Evolutionary conservation across 2,888 invertebrate species (phyloP), one percentile per base, ranked within the genome.

Genomic region (Caenorhabditis macrosperma): DNA sequence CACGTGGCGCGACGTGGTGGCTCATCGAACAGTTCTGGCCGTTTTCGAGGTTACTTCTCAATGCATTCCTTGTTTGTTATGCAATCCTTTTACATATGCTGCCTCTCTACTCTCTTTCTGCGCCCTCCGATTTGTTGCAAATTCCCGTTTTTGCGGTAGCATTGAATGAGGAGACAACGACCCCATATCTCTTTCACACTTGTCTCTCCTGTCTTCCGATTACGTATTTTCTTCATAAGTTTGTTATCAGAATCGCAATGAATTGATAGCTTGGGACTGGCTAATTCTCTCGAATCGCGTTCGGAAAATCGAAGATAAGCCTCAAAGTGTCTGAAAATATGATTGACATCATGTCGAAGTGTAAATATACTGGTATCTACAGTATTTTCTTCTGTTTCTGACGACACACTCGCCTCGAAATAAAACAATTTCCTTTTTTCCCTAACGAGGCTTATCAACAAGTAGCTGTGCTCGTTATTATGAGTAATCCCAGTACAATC

Each of bases 31-130:
- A 41, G 17, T 55, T 20, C 33, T 35, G 6, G 41, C 3, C 35
- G 22, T n/a, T n/a, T n/a, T n/a, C n/a, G n/a, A n/a, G 48, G 54
- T 30, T 54, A 59, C 59, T 59, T 28, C 26, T 2, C 26, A 59
- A 59, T 59, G 59, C 59, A 59, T 59, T 44, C 59, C 59, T 59
- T 59, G 59, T 59, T 59, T 59, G 59, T 59, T 59, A 59, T 59
- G 41, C 59, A 59, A 59, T 59, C 22, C 44, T 44, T 35, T n/a
- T n/a, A n/a, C n/a, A n/a, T n/a, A 9, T 35, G 15, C 35, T 22
- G 9, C 28, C 17, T 24, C 22, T 15, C 22, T 15, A 4, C 9
- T 33, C 48, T 33, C 30, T 15, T 15, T 17, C 24, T 17, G 9
- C 24, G 4, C 38, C 24, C 57, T 35, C 35, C 57, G 35, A 57